Evolutionary conservation across 2,797 vertebrate genomes (phyloP), one percentile per base, ranked within the genome.

Genomic region (Etheostoma perlongum): DNA sequence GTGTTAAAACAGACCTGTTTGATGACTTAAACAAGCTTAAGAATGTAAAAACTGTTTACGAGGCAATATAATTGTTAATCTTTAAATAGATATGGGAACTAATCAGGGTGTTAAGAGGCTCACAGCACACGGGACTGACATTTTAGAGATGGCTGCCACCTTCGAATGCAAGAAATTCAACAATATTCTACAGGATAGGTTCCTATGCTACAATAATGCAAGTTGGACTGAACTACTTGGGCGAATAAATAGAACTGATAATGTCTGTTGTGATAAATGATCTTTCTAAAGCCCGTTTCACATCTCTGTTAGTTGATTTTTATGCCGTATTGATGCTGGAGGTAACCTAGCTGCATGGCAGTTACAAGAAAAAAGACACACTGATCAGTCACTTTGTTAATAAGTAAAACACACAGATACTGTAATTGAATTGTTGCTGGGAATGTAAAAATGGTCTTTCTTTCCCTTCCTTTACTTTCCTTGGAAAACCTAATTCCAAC

Each of bases 91-190:
- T 73, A 74, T 74, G 51, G 67, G 46, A 2, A 48, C 52, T 78
- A 68, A 82, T 78, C 68, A 63, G 68, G 14, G 30, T 47, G 68
- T 46, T 68, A 66, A 68, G 60, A 72, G 63, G 49, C 62, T 74
- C 47, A 18, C 59, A 23, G n/a, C 52, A 33, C 51, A 33, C 33
- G 67, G 55, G 54, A n/a, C 62, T 44, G 49, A 23, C 7, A 53
- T 55, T 60, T 10, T 16, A 74, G 49, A 51, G 57, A 57, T 36
- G 42, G 66, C 73, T 62, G 64, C 48, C n/a, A 27, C 21, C 18
- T 46, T 48, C 7, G 5, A 74, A 44, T 44, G 4, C 21, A 4
- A 40, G 36, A 9, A 40, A 36, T 36, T 36, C 9, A 36, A 46
- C 5, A 13, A 1, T 2, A 19, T 47, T 10, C 52, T 46, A 2